Evolutionary conservation across 35 echinoderm and acorn worm genomes (phyloP), one percentile per base, ranked within the genome.

Genomic region (Stichopus chloronotus): DNA sequence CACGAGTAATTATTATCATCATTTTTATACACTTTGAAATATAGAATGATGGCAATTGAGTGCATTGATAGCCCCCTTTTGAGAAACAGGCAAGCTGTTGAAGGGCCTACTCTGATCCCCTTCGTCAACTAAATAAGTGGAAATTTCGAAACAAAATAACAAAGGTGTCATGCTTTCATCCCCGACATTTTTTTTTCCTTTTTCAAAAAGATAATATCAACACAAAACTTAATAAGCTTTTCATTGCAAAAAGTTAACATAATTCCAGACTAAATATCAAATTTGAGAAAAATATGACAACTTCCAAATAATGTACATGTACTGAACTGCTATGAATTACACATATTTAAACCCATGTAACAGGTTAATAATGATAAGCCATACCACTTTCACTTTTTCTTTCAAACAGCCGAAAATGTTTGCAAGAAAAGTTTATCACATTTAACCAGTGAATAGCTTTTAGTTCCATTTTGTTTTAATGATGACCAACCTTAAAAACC

Each of bases 241-340:
- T 89, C 87, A 89, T 89, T 89, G 87, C 87, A 89, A 89, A 89
- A 89, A 89, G 87, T 89, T 79, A 89, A 89, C 87, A 72, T 89
- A 89, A 89, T 89, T 91, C 90, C 90, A 59, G 90, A 91, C 90
- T 91, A 91, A 91, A 91, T 91, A 91, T 91, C 90, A 91, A 91
- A 91, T 91, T 91, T 89, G 87, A 89, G 87, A 89, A 89, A 89
- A 91, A 91, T 77, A 78, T 91, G 69, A 91, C 90, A 91, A 91
- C 52, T 77, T 78, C 76, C 90, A 77, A 91, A 91, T 91, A 91
- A 91, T 91, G 69, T 91, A 91, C 90, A 91, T 79, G 90, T 91
- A 77, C 69, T 91, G 90, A 78, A 91, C 90, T 91, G 87, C 87
- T 89, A 89, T 65, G 69, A 91, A 79, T 79, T 58, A 91, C 90